Evolutionary conservation across 2,797 vertebrate species (phyloP), one percentile per base, ranked within the genome.

Genomic region (Heteromormyrus szaboi): DNA sequence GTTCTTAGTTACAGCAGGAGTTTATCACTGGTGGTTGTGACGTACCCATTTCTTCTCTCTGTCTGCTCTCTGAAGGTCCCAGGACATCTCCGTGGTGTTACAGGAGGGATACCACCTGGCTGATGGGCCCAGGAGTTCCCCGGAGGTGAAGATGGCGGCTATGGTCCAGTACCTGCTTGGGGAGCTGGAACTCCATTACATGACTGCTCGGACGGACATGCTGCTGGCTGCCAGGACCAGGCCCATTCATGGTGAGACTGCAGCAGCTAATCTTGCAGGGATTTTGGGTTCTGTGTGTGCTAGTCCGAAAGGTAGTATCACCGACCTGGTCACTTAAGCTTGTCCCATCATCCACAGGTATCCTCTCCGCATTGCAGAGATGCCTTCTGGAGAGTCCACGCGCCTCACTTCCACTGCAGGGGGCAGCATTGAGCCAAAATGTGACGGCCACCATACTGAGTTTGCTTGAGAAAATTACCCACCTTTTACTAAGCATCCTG

Each of bases 401-500:
- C 85, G 91, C 92, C 14, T 88, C 94, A 0, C 0, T n/a, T 54
- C 94, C 93, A 44, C 91, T 94, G 89, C 85, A 0, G 68, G 62
- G 89, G 0, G 92, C 93, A 9, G 91, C 91, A 41, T 1, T 93
- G 0, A 92, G 88, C 8, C 89, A 48, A 56, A 90, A 88, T 86
- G 92, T 96, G 93, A 92, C 86, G 50, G 29, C 81, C 37, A 91
- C 96, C 65, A 88, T 98, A 7, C 62, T 95, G 85, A 0, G 0
- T n/a, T 93, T 98, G 0, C 92, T 98, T 90, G 95, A 95, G 89
- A 95, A 95, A 25, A 94, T 97, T 88, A 94, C 95, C 68, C 91
- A 94, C 79, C 94, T 98, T 83, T 95, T 99, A 37, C 93, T 99
- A 19, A 92, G 95, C 0, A 92, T 95, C 88, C 93, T 99, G 50